Evolutionary conservation across 2,113 vertebrate genomes (phyloP).

Genomic region (Pogona vitticeps): DNA sequence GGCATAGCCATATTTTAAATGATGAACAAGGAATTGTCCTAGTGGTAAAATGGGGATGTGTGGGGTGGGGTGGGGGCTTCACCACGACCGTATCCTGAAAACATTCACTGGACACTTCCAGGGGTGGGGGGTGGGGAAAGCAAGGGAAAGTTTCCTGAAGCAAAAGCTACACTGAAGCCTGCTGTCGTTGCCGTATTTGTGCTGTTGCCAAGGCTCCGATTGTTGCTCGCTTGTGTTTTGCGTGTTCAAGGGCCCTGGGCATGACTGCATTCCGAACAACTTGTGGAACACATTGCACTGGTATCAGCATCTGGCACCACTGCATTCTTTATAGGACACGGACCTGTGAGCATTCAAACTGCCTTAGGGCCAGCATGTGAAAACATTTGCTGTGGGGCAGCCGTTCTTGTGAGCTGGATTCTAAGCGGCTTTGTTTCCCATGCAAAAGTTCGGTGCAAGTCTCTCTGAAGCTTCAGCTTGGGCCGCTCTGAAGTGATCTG

Average conservation of each 20-base stretch:
- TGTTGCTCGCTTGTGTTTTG: constrained; percentile 16
- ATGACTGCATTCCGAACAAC: constrained; percentile 10
- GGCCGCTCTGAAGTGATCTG: not conserved
- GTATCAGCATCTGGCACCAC: constrained; percentile 31
- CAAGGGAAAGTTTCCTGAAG: too few relatives aligned
- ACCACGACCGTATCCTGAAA: not conserved
- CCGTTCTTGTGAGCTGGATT: not conserved
- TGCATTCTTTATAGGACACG: constrained; percentile 38
- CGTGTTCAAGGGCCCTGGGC: constrained; percentile 2
- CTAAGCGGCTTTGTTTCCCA: not conserved
- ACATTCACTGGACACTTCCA: too few relatives aligned
- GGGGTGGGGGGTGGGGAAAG: too few relatives aligned
- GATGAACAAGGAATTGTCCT: not conserved
- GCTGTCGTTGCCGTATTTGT: constrained; percentile 7
- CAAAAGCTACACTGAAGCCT: not conserved
- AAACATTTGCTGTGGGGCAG: constrained; percentile 5
- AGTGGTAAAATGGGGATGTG: too few relatives aligned
- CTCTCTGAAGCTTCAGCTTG: not conserved
- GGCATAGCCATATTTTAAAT: not conserved
- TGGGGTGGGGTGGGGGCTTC: not conserved
- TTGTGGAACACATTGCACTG: constrained; percentile 1
- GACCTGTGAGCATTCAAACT: constrained; percentile 27
- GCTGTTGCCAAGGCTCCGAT: constrained; percentile 15
- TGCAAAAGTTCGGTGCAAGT: not conserved
- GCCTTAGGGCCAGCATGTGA: not conserved